Evolutionary conservation across 2,888 invertebrate genomes (phyloP).

Genomic region (Onchidella celtica): DNA sequence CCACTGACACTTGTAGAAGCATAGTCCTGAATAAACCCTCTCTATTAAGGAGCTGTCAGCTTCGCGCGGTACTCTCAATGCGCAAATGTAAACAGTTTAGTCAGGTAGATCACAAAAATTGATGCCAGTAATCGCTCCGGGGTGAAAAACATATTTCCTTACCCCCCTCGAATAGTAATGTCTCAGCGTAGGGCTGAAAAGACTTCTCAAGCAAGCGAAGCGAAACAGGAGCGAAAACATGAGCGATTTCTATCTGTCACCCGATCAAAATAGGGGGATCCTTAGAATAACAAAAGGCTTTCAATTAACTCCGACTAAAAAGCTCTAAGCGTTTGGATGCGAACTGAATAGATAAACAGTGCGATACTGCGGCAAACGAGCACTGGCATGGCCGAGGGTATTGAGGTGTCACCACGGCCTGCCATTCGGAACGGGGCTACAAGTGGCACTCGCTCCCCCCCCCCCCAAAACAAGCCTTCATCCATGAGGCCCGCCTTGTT

Average conservation of each 20-base stretch:
- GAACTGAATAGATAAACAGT: constrained; percentile 48
- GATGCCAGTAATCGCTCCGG: constrained; percentile 44
- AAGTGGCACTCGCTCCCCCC: constrained; percentile 46
- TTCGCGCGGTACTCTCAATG: constrained; percentile 10
- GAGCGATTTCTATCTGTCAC: constrained; percentile 42
- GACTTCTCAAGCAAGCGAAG: constrained; percentile 6
- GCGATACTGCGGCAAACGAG: constrained; percentile 40
- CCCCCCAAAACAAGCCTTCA: constrained; percentile 17
- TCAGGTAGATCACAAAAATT: constrained; percentile 35
- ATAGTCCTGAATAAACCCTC: constrained; percentile 18
- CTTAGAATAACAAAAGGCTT: constrained; percentile 44
- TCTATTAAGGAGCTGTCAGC: constrained; percentile 44
- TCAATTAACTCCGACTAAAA: constrained; percentile 46
- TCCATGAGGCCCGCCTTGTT: constrained; percentile 31
- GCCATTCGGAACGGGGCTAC: constrained; percentile 40
- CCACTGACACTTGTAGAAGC: constrained; percentile 41
- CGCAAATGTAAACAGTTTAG: constrained; percentile 44
- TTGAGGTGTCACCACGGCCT: constrained; percentile 46
- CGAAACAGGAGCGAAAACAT: constrained; percentile 25
- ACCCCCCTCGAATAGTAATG: constrained; percentile 2
- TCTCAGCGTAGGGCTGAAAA: constrained; percentile 12
- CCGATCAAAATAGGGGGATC: constrained; percentile 34
- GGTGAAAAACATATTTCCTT: constrained; percentile 47
- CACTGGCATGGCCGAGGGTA: constrained; percentile 23
- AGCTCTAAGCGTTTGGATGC: constrained; percentile 40